These are phyloP conservation scores for Sitta carolinensis DNA, from an alignment of 2,797 vertebrate genomes.

Conservation along the genomic window DNA sequence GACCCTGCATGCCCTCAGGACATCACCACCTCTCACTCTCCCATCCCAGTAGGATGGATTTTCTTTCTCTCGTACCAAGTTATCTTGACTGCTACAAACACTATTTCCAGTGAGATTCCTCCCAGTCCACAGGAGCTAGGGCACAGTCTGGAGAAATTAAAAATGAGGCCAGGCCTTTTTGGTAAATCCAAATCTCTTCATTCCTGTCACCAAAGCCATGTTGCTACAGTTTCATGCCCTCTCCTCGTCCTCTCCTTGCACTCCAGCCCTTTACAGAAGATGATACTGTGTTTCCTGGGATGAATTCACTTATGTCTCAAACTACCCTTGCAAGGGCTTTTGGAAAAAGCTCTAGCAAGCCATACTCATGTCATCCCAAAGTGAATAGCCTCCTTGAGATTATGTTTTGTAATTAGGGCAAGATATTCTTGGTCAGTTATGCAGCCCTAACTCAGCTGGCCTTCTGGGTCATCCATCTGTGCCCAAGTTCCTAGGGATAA, in stretches of 20 bases:
- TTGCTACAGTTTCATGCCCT: background rate
- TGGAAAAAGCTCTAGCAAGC: background rate
- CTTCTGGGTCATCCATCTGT: background rate
- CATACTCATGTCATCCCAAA: background rate
- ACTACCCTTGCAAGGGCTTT: background rate
- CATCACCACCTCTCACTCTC: background rate
- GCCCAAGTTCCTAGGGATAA: background rate
- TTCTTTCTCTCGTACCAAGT: background rate
- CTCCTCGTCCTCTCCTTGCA: background rate
- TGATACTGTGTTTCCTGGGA: background rate
- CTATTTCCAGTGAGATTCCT: background rate
- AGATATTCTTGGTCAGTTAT: background rate
- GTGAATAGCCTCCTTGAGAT: background rate
- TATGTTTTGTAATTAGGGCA: background rate
- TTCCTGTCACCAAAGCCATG: background rate
- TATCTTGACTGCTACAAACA: background rate
- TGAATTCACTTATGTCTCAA: background rate
- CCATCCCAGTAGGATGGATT: background rate
- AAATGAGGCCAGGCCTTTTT: background rate
- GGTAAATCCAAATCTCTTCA: background rate
- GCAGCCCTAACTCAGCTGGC: background rate
- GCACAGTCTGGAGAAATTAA: background rate
- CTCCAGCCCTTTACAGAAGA: background rate
- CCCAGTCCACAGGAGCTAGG: background rate
- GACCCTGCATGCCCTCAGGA: background rate